Conservation (phyloP, 2,797 vertebrate genomes). For the Crocodylus rhombifer region DNA sequence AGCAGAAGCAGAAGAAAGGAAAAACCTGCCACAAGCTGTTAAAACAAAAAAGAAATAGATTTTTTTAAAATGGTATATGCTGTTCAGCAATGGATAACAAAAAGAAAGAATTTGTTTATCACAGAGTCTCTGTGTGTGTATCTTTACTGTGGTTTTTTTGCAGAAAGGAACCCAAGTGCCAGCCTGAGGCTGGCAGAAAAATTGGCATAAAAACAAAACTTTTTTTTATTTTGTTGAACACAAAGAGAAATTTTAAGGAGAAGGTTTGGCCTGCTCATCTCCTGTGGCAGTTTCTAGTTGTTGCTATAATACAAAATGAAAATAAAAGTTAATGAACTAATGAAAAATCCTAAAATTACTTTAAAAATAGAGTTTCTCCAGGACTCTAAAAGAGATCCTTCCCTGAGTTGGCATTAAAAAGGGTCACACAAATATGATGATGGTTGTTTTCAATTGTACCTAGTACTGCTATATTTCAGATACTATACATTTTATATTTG, state of each 20-base stretch:
- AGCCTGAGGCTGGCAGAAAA: background rate
- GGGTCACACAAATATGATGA: background rate
- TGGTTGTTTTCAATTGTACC: background rate
- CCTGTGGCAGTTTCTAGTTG: background rate
- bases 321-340: background rate
- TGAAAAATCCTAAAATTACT: background rate
- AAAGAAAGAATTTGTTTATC: background rate
- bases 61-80: background rate
- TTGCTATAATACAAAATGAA: background rate
- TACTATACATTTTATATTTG: background rate
- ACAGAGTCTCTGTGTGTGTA: background rate
- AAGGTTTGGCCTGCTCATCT: background rate
- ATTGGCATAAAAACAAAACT: background rate
- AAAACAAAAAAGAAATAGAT: background rate
- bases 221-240: background rate
- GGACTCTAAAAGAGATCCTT: background rate
- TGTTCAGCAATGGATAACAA: background rate
- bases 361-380: background rate
- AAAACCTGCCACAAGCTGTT: background rate
- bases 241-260: background rate
- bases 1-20: no score
- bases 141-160: background rate
- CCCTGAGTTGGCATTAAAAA: background rate
- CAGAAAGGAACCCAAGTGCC: background rate
- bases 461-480: background rate